Conservation (phyloP, 2,888 invertebrate species). For the Encarsia formosa region DNA sequence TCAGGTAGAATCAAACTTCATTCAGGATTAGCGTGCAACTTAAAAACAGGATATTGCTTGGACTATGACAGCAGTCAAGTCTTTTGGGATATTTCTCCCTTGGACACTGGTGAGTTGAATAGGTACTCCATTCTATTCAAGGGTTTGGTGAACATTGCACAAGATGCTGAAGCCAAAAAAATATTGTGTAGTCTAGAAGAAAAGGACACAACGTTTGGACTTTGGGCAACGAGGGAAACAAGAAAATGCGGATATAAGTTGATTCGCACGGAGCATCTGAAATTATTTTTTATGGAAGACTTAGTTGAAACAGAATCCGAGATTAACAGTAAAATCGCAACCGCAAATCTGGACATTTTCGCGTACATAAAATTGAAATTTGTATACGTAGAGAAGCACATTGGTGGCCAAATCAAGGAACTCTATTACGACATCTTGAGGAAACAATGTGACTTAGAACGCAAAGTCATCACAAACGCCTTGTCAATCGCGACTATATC, state of each 20-base stretch:
- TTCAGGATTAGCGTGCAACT: neutral
- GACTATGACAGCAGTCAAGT: neutral
- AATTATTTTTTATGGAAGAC: neutral
- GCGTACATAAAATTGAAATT: neutral
- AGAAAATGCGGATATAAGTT: neutral
- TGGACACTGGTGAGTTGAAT: neutral
- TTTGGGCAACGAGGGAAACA: neutral
- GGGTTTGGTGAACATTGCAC: neutral
- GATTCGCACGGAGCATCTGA: neutral
- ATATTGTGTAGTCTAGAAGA: neutral
- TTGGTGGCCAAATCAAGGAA: neutral
- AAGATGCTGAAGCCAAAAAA: neutral
- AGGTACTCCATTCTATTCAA: neutral
- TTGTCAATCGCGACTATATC: neutral
- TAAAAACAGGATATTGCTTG: neutral
- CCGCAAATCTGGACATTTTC: neutral
- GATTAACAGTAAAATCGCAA: neutral
- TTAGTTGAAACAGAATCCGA: neutral
- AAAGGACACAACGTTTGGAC: neutral
- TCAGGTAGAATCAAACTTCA: neutral
- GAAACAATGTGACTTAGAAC: neutral
- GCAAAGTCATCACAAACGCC: neutral
- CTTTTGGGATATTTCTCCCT: neutral
- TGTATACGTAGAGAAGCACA: neutral
- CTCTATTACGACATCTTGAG: neutral